phyloP scores from a whole-genome alignment of 1,140 invertebrate genomes.

The Acyrthosiphon pisum region DNA sequence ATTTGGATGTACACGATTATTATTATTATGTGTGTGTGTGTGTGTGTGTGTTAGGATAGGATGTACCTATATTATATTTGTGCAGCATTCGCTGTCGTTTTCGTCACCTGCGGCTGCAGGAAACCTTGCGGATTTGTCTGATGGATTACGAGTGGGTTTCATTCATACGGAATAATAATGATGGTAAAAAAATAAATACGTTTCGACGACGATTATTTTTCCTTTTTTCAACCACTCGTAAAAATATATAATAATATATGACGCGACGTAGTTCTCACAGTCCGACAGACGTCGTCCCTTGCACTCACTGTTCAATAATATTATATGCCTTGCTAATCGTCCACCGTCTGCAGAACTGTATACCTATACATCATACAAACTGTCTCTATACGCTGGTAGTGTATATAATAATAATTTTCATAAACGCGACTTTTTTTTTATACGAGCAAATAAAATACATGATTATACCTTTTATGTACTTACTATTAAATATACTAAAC shows the following conservation, averaged over 20 bases:
- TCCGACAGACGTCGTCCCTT: neutral
- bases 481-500: neutral
- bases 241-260: slow-evolving; percentile 7
- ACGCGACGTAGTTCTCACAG: neutral
- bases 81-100: neutral
- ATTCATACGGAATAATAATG: slow-evolving; percentile 41
- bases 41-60: neutral
- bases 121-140: slow-evolving; percentile 28
- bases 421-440: neutral
- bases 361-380: neutral
- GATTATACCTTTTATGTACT: neutral
- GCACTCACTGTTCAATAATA: neutral
- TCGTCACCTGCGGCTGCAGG: slow-evolving; percentile 33
- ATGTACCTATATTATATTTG: neutral
- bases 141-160: slow-evolving; percentile 38
- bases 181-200: slow-evolving; percentile 42
- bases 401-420: neutral
- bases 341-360: neutral
- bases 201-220: slow-evolving; percentile 38
- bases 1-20: neutral
- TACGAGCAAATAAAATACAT: neutral
- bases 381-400: neutral
- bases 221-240: neutral
- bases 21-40: neutral
- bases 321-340: neutral